These are phyloP conservation scores for Fragum sueziense DNA, from an alignment of 2,888 invertebrate genomes.

Conservation along the genomic window DNA sequence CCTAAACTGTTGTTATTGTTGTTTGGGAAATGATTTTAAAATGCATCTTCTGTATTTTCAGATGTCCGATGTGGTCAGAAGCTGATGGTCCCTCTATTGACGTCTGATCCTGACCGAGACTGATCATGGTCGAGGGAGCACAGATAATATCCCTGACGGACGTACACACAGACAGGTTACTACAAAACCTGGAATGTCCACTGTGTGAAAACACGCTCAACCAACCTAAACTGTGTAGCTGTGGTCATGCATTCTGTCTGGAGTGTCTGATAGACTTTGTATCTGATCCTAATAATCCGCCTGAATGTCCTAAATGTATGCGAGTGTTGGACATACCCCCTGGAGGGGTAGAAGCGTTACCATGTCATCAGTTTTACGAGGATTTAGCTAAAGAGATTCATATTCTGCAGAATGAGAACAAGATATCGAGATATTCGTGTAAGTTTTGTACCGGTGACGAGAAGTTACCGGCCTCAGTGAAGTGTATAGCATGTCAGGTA, in stretches of 20 bases:
- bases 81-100: neutral
- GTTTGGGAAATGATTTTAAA: no score
- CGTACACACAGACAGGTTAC: slow-evolving; percentile 35
- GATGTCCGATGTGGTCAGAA: neutral
- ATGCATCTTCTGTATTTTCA: neutral
- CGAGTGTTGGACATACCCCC: slow-evolving; percentile 26
- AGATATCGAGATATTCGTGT: slow-evolving; percentile 51
- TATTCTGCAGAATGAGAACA: slow-evolving; percentile 47
- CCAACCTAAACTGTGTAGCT: slow-evolving; percentile 45
- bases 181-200: slow-evolving; percentile 45
- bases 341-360: slow-evolving; percentile 32
- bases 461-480: slow-evolving; percentile 49
- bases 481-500: slow-evolving; percentile 53
- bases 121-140: neutral
- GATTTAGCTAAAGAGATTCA: slow-evolving; percentile 44
- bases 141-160: neutral
- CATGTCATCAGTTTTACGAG: slow-evolving; percentile 49
- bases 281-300: slow-evolving; percentile 1
- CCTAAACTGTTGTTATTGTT: no score
- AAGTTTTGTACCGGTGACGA: slow-evolving; percentile 55
- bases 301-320: slow-evolving; percentile 45
- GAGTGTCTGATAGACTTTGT: slow-evolving; percentile 41
- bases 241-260: slow-evolving; percentile 58
- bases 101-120: neutral
- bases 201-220: slow-evolving; percentile 44